These are phyloP conservation scores for Pristionchus japonicus DNA, from an alignment of 2,888 invertebrate species.

Conservation along the genomic window DNA sequence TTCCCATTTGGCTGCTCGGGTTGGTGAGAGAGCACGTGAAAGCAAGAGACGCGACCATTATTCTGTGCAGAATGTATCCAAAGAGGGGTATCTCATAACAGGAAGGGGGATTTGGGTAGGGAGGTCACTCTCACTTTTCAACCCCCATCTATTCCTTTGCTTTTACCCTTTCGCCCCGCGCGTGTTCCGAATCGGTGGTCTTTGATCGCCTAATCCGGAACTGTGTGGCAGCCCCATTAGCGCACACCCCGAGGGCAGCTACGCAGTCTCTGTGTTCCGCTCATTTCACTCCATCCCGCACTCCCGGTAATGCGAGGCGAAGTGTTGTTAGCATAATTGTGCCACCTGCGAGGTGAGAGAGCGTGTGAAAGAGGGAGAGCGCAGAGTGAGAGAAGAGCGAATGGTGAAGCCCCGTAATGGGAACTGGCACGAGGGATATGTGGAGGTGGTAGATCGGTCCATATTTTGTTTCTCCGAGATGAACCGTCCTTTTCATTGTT, in stretches of 20 bases:
- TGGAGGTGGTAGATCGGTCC: background rate
- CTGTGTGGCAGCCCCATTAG: slow-evolving; percentile 11
- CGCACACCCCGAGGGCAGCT: background rate
- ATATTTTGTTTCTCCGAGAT: too few species aligned
- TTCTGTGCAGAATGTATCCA: background rate
- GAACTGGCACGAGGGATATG: background rate
- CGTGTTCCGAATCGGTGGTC: background rate
- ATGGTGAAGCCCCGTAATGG: slow-evolving; percentile 2
- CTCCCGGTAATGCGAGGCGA: slow-evolving; percentile 9
- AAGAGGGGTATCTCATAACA: slow-evolving; percentile 6
- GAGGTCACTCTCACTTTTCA: slow-evolving; percentile 16
- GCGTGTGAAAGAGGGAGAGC: background rate
- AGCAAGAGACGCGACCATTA: too few species aligned
- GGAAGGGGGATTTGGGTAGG: background rate
- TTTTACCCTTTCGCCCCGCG: background rate
- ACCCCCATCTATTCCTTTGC: background rate
- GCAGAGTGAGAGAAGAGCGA: background rate
- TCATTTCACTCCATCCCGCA: background rate
- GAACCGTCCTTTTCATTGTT: too few species aligned
- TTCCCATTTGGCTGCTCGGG: too few species aligned
- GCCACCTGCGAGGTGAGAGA: background rate
- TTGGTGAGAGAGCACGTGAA: too few species aligned
- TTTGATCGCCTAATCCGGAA: background rate
- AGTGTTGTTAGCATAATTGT: slow-evolving; percentile 7
- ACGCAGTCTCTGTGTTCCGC: background rate